Evolutionary conservation across 2,888 invertebrate genomes (phyloP), one percentile per base, ranked within the genome.

Genomic region (Amblyjoppa fuscipennis): DNA sequence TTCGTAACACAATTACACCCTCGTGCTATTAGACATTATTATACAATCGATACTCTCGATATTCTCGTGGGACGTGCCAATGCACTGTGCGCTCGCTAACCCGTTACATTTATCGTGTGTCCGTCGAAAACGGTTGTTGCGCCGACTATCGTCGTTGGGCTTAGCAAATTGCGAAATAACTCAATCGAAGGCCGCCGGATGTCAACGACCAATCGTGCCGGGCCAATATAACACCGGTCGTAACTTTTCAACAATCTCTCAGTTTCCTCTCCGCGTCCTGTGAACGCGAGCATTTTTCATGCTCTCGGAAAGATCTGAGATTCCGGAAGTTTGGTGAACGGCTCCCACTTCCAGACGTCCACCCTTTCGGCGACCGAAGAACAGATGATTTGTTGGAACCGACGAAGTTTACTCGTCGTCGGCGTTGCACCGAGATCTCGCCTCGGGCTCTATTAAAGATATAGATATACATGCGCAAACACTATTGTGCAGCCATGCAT

Each of bases 401-500:
- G 13, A 5, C 31, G 25, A 20, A 20, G 20, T 68, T 68, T 41
- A 25, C 41, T 68, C 41, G 28, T 68, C 41, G 20, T 68, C 68
- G 11, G 13, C n/a, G 38, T 68, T 20, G 20, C 20, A 68, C 68
- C 41, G 68, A 68, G 25, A 41, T 41, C 4, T 38, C 41, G 20
- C 25, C 41, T 4, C 9, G 13, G 13, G 20, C 61, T 16, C 16
- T 64, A 64, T 25, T 41, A 41, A 41, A 20, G 20, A 1, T n/a
- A 68, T 38, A 68, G 6, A 9, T 38, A 66, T 20, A 41, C n/a
- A 68, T 20, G 5, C 28, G 13, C 41, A 41, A 11, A 7, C 16
- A 41, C 68, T 25, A 11, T 25, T 20, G 68, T 41, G 68, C n/a
- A 20, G 11, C 41, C 51, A 74, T 83, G 76, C 77, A 89, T 89